phyloP scores from a whole-genome alignment of 2,797 vertebrate species.

The Darevskia mixta region DNA sequence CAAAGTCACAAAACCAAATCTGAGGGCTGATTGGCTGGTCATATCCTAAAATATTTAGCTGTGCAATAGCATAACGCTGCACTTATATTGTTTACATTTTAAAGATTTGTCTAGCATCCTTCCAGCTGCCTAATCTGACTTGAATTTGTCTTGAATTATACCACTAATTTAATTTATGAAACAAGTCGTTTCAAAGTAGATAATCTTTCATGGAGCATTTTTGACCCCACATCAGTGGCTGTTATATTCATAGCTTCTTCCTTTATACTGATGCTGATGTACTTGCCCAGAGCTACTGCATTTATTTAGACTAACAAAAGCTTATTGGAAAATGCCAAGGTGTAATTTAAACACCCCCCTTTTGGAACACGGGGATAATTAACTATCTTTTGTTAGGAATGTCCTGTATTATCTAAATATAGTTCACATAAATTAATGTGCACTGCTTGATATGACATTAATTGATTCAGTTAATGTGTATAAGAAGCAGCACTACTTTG shows the following conservation, averaged over 20 bases:
- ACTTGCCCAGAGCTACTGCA: conserved; percentile 47
- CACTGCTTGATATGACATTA: neutral
- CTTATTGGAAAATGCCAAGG: conserved; percentile 44
- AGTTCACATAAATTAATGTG: neutral
- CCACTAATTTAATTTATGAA: neutral
- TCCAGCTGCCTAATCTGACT: neutral
- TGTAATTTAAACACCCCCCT: conserved; percentile 40
- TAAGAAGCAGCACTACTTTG: neutral
- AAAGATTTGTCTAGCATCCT: neutral
- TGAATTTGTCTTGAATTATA: neutral
- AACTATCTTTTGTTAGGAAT: conserved; percentile 46
- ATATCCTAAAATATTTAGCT: conserved; percentile 12
- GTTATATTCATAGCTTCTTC: conserved; percentile 33
- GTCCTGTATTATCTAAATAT: conserved; percentile 33
- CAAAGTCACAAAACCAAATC: neutral
- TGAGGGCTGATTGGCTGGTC: conserved; percentile 20
- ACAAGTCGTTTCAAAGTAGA: neutral
- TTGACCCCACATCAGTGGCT: neutral
- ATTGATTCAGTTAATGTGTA: neutral
- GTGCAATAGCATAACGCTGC: neutral
- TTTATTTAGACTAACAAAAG: conserved; percentile 44
- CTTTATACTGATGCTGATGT: conserved; percentile 43
- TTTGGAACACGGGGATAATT: conserved; percentile 41
- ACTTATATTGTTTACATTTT: neutral
- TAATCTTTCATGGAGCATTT: neutral